Conservation (phyloP, 2,797 vertebrate genomes). For the Clarias laeviceps region DNA sequence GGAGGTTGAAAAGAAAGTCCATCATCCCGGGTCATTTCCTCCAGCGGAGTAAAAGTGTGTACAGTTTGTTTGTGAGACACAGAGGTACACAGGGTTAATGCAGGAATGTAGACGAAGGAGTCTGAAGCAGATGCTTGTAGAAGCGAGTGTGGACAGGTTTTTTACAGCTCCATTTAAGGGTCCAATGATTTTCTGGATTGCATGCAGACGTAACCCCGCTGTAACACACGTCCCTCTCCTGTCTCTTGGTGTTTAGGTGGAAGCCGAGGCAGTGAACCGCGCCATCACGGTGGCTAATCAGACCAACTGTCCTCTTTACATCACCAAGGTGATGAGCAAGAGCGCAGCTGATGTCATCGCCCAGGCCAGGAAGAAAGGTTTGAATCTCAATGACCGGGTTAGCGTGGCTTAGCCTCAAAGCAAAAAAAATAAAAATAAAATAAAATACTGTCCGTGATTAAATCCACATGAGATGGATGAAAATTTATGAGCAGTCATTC, state of each 20-base stretch:
- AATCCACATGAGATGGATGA: neutral
- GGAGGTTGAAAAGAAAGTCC: neutral
- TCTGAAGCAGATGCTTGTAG: neutral
- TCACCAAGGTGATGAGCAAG: slow-evolving; percentile 99
- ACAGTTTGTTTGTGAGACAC: neutral
- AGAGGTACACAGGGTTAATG: neutral
- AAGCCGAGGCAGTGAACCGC: slow-evolving; percentile 96
- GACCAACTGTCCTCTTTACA: slow-evolving; percentile 96
- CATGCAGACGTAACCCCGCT: neutral
- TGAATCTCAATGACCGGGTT: slow-evolving; percentile 49
- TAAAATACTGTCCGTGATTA: neutral
- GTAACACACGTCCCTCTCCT: neutral
- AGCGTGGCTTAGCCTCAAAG: neutral
- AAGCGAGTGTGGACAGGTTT: neutral
- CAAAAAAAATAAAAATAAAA: neutral
- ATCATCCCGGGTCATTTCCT: neutral
- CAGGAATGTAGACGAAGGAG: neutral
- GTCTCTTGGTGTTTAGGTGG: slow-evolving; percentile 77
- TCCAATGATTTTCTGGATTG: too few relatives aligned
- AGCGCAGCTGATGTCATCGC: slow-evolving; percentile 96
- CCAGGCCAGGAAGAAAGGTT: slow-evolving; percentile 96
- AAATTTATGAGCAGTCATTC: slow-evolving; percentile 19
- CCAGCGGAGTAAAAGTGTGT: neutral
- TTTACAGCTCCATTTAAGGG: neutral
- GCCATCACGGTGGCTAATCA: slow-evolving; percentile 97